Base-by-base conservation (phyloP, 2,797 vertebrate species). In the Sebastolobus altivelis region DNA sequence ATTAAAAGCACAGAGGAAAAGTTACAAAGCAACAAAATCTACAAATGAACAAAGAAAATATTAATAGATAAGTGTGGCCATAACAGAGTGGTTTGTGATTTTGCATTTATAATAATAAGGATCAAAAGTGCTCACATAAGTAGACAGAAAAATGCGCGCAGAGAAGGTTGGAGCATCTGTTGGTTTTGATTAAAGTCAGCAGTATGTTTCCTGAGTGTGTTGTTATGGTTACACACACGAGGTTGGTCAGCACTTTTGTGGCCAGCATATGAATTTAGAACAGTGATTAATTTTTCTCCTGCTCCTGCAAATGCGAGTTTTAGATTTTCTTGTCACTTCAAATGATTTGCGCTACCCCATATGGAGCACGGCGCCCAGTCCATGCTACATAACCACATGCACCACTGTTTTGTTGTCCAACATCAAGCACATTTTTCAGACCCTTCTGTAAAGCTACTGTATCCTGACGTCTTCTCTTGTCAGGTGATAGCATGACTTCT, bases 201-300 rank as follows among this genome's bases (percentile, higher is more conserved):
- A 29, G 31, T 29, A 12, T 49, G 43, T 54, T 6, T 61, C 29
- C 1, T 68, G 40, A 27, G 31, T 49, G n/a, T 38, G 46, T 67
- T 67, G 52, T 37, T 33, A 46, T 12, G 20, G 25, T 67, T 59
- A 46, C 65, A 27, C 59, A 73, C 43, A 31, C 2, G 4, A 9
- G 6, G 49, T 62, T 71, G 60, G 25, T 58, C 38, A 63, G 49
- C 49, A 65, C 27, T 46, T 70, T 71, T 22, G 58, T 62, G 9
- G 7, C 35, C 25, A 49, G 52, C 16, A 0, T 33, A 33, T 56
- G 59, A 71, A 35, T 55, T 43, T 46, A 40, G 20, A 52, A 33
- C 40, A 49, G 22, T 22, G 29, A 49, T 56, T 72, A 18, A 1
- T 40, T 72, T 61, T 35, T 29, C 20, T 65, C 7, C 33, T n/a